A percentile compares a stretch with the other conserved stretches of the same genome.
Evolutionary conservation across 1,140 invertebrate species (phyloP).

Genomic region (Asobara japonica): DNA sequence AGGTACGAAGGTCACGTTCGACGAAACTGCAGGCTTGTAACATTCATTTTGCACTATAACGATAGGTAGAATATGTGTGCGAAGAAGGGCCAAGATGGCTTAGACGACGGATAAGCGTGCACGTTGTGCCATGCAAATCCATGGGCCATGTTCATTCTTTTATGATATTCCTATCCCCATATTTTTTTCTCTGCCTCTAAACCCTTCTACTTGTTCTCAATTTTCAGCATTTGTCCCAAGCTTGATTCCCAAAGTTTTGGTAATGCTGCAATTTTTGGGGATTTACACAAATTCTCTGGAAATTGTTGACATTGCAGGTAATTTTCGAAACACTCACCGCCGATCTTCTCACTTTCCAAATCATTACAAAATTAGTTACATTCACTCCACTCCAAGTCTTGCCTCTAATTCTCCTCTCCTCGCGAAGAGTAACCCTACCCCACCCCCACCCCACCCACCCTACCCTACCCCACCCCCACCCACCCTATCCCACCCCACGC

Average conservation of each 20-base stretch:
- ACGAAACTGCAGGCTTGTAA: constrained; percentile 11
- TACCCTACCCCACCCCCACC: neutral
- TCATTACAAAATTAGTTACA: constrained; percentile 32
- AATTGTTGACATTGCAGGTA: no score
- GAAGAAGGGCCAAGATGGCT: constrained; percentile 9
- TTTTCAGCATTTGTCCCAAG: no score
- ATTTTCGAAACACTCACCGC: no score
- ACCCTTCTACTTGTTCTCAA: no score
- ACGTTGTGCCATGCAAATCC: neutral
- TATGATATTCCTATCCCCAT: neutral
- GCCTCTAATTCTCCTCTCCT: constrained; percentile 32
- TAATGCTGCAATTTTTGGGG: no score
- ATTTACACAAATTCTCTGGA: no score
- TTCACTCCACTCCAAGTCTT: constrained; percentile 13
- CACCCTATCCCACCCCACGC: neutral
- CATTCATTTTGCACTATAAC: neutral
- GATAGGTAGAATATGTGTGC: constrained; percentile 14
- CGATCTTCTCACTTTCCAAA: neutral
- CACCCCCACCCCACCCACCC: neutral
- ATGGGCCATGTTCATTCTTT: constrained; percentile 1
- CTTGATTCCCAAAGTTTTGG: no score
- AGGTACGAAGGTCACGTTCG: constrained; percentile 30
- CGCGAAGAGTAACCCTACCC: neutral
- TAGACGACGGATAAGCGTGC: neutral
- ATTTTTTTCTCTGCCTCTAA: no score